phyloP scores from a whole-genome alignment of 2,113 vertebrate species.

The Myxocyprinus asiaticus region DNA sequence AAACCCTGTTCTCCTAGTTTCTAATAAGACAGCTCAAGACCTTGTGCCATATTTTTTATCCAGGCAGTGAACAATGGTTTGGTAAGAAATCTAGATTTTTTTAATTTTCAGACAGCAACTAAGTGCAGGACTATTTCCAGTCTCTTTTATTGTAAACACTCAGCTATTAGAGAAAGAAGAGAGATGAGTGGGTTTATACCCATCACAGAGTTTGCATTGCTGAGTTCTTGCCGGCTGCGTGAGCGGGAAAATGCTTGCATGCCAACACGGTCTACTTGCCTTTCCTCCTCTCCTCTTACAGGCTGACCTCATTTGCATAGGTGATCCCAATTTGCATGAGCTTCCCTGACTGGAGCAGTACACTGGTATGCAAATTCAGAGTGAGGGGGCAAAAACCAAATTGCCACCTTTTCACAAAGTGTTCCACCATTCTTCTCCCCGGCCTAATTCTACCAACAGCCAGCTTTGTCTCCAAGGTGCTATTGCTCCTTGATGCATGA shows the following conservation, averaged over 20 bases:
- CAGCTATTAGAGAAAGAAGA: constrained; percentile 9
- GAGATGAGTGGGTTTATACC: constrained; percentile 45
- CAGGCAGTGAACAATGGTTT: constrained; percentile 21
- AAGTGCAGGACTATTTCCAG: not conserved
- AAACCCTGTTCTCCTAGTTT: constrained; percentile 18
- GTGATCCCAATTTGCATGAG: constrained; percentile 49
- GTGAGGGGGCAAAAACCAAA: constrained; percentile 30
- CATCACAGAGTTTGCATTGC: constrained; percentile 21
- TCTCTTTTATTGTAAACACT: not conserved
- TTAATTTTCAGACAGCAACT: no score
- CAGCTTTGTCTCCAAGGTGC: constrained; percentile 32
- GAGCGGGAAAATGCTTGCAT: constrained; percentile 30
- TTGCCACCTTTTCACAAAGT: constrained; percentile 43
- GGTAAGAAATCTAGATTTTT: constrained; percentile 19
- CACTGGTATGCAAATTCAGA: constrained; percentile 55
- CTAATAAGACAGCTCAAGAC: constrained; percentile 30
- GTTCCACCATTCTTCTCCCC: constrained; percentile 40
- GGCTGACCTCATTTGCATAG: constrained; percentile 51
- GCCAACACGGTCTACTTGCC: constrained; percentile 36
- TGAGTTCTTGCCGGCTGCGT: constrained; percentile 22
- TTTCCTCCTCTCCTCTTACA: constrained; percentile 50
- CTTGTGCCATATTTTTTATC: constrained; percentile 8
- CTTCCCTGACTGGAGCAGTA: constrained; percentile 41
- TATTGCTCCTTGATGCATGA: constrained; percentile 44
- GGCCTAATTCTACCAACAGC: constrained; percentile 40